Percentiles rank a stretch among this genome's conserved stretches.
Conservation (phyloP, 2,113 vertebrate species). For the Corythornis vintsioides region DNA sequence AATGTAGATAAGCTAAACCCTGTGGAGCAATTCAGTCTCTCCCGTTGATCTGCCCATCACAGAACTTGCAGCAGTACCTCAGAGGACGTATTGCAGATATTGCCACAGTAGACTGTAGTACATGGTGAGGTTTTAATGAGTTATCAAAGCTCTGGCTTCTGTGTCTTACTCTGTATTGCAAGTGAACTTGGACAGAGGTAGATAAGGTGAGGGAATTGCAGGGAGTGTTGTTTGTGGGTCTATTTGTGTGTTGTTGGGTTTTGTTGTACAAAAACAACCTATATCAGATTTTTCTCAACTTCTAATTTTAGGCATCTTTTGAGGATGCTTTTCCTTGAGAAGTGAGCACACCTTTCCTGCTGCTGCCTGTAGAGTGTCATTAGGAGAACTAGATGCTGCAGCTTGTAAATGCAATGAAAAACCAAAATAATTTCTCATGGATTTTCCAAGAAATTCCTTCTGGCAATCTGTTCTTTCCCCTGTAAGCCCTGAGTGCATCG, state of each 20-base stretch:
- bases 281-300: not conserved
- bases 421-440: not conserved
- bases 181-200: not conserved
- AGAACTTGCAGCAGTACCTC: not conserved
- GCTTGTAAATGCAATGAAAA: not conserved
- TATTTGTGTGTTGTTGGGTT: too few species aligned
- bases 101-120: not conserved
- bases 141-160: too few species aligned
- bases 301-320: not conserved
- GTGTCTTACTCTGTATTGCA: not conserved
- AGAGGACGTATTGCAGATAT: not conserved
- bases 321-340: not conserved
- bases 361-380: not conserved
- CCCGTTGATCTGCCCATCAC: not conserved
- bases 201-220: not conserved
- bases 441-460: not conserved
- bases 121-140: not conserved
- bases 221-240: rapidly evolving
- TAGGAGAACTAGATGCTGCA: not conserved
- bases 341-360: not conserved
- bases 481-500: not conserved
- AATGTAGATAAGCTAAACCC: not conserved
- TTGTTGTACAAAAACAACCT: not conserved
- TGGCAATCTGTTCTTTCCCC: not conserved
- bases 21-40: not conserved